Evolutionary conservation across 1,140 invertebrate genomes (phyloP).

Genomic region (Homalodisca vitripennis): DNA sequence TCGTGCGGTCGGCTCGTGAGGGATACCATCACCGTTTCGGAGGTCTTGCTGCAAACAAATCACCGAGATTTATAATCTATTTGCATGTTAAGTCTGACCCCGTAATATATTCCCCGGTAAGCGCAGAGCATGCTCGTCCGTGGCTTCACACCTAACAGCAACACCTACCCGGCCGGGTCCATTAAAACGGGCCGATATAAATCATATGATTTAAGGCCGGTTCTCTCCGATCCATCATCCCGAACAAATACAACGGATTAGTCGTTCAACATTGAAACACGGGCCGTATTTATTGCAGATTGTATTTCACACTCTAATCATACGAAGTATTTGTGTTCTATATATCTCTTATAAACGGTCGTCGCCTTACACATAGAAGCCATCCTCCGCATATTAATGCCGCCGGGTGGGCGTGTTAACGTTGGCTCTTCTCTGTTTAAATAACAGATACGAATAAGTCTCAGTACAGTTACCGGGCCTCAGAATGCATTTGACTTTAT

Average conservation of each 20-base stretch:
- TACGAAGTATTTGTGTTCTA: not conserved
- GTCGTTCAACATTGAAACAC: conserved; percentile 17
- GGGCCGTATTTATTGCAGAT: conserved; percentile 11
- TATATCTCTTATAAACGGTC: not conserved
- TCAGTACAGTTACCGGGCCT: too few species aligned
- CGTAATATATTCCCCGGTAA: conserved; percentile 5
- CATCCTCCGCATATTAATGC: not conserved
- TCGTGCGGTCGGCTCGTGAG: not conserved
- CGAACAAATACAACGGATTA: conserved; percentile 10
- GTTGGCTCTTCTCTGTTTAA: not conserved
- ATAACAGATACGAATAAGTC: not conserved
- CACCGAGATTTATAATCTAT: conserved; percentile 17
- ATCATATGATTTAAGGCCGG: conserved; percentile 13
- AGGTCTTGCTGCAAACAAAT: conserved; percentile 12
- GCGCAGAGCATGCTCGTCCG: conserved; percentile 5
- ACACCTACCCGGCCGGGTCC: conserved; percentile 8
- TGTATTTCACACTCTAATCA: not conserved
- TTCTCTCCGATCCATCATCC: conserved; percentile 1
- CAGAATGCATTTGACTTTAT: too few species aligned
- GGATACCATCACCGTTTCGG: conserved; percentile 4
- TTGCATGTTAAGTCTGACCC: conserved; percentile 13
- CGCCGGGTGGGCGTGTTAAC: not conserved
- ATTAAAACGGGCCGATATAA: conserved; percentile 8
- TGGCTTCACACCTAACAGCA: conserved; percentile 4
- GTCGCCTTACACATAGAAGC: not conserved